Conservation (phyloP, 1,140 invertebrate genomes). For the Lamellibrachia luymesi region DNA sequence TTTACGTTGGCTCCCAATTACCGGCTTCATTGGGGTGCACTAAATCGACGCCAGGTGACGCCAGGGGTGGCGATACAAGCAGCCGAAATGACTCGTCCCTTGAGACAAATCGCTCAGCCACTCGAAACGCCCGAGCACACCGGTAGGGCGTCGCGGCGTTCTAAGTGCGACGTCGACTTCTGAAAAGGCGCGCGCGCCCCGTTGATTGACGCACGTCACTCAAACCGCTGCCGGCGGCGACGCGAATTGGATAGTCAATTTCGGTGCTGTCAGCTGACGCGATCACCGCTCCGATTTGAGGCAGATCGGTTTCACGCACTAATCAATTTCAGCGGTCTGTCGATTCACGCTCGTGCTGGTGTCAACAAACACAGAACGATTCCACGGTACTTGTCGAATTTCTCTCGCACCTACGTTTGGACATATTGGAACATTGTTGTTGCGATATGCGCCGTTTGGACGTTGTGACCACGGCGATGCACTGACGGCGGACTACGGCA, state of each 20-base stretch:
- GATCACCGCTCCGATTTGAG: neutral
- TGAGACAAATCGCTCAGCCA: neutral
- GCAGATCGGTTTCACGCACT: neutral
- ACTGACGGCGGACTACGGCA: neutral
- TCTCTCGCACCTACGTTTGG: neutral
- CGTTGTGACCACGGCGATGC: neutral
- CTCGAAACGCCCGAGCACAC: neutral
- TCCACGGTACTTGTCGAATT: neutral
- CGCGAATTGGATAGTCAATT: neutral
- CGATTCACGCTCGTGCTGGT: neutral
- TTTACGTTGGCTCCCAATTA: neutral
- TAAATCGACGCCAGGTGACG: neutral
- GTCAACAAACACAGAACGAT: neutral
- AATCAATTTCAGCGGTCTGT: neutral
- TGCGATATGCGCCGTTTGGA: neutral
- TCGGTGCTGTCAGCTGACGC: neutral
- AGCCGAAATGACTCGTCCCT: neutral
- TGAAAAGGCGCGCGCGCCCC: neutral
- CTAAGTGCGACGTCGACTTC: neutral
- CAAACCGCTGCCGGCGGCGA: neutral
- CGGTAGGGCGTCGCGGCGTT: neutral
- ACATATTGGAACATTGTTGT: neutral
- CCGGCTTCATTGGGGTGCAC: neutral
- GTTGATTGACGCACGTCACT: neutral
- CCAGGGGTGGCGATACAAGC: neutral